Base-by-base conservation (phyloP, 1,140 invertebrate genomes). In the Triops cancriformis region DNA sequence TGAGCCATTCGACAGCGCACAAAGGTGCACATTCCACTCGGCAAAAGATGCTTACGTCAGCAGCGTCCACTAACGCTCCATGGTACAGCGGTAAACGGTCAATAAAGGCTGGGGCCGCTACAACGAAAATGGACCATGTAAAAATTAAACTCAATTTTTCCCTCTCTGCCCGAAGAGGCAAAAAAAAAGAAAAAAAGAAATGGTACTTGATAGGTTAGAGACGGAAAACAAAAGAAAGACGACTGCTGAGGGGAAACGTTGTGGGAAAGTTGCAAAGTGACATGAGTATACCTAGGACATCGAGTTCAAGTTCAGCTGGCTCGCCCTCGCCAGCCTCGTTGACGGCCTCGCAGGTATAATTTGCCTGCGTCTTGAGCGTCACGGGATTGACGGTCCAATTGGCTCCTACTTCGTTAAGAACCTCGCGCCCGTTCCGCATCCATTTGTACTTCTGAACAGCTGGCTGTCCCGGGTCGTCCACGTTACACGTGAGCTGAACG, bases 41-140 rank as follows among this genome's bases (percentile, higher is more conserved):
- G 83, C 94, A 97, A 7, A 91, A 91, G 11, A 96, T 87, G 75
- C 89, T 93, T 72, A 95, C 91, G 81, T 92, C 90, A 73, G 88
- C 87, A 12, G 89, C 88, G 82, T 90, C 91, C 83, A 90, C 91
- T 11, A 92, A 86, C 27, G 89, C 92, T n/a, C 93, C 94, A 79
- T 89, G 90, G 85, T 93, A 93, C 1, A 90, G 91, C n/a, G 89
- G 89, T 77, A 95, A 88, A 51, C 91, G 90, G 80, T 91, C 90
- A 79, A 96, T 95, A 84, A 96, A 94, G 74, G 91, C 89, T 26
- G 94, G 94, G 12, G 93, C 91, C 64, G 93, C 94, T 91, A 86
- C 80, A 86, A 82, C 72, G 51, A 37, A 73, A 76, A 28, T 43
- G 45, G 37, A 72, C 3, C 42, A 64, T 75, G 26, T n/a, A 26